Conservation (phyloP, 2,797 vertebrate genomes). For the Anisognathus igniventris region DNA sequence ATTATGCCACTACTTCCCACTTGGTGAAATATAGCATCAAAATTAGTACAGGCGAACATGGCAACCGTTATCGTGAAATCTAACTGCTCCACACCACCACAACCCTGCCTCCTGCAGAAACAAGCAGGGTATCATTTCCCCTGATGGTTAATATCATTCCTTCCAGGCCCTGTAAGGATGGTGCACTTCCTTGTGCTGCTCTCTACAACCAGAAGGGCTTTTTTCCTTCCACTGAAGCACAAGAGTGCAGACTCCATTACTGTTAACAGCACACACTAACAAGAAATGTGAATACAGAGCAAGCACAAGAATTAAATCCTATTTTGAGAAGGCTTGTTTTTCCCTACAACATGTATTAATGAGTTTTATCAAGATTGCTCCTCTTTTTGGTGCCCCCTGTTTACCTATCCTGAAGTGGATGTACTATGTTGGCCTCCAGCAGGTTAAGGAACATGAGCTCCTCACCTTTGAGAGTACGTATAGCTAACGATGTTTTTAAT, state of each 20-base stretch:
- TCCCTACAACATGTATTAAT: neutral
- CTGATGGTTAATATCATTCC: neutral
- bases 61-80: neutral
- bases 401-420: neutral
- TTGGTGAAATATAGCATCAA: constrained; percentile 30
- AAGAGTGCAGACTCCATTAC: neutral
- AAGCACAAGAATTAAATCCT: neutral
- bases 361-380: neutral
- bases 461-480: neutral
- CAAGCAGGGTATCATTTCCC: neutral
- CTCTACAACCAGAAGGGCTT: neutral
- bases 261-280: neutral
- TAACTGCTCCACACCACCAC: neutral
- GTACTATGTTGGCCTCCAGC: neutral
- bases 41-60: neutral
- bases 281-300: neutral
- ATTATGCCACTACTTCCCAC: constrained; percentile 1
- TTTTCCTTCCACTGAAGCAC: neutral
- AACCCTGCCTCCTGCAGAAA: neutral
- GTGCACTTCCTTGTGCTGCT: neutral
- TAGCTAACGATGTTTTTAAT: neutral
- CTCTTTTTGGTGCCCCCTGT: neutral
- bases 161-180: neutral
- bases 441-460: neutral
- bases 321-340: neutral